Percentiles rank a stretch among this genome's conserved stretches.
Conservation (phyloP, 2,113 vertebrate species). For the Labrus mixtus region DNA sequence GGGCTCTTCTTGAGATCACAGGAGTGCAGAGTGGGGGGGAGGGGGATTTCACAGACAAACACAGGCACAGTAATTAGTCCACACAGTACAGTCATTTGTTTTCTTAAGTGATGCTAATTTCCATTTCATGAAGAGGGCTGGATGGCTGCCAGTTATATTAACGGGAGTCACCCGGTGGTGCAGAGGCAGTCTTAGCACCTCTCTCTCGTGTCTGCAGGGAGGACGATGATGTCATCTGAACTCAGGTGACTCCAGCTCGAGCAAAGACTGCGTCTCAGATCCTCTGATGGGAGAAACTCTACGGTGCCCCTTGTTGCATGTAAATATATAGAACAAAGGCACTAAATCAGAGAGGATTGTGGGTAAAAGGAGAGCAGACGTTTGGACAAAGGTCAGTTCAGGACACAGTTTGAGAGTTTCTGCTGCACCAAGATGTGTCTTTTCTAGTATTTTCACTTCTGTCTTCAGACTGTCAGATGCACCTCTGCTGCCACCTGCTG, state of each 20-base stretch:
- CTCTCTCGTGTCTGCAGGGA: not conserved
- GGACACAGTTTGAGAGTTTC: not conserved
- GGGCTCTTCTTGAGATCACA: not conserved
- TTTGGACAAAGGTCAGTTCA: not conserved
- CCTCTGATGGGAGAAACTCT: not conserved
- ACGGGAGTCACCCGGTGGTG: not conserved
- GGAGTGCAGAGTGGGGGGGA: not conserved
- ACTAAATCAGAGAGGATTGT: not conserved
- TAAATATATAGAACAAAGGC: not conserved
- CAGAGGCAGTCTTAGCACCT: not conserved
- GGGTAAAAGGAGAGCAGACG: not conserved
- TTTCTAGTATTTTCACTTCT: constrained; percentile 31
- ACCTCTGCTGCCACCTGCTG: constrained; percentile 56
- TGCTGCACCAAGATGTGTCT: not conserved
- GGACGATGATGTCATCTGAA: constrained; percentile 14
- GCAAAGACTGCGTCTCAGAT: not conserved
- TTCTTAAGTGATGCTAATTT: not conserved
- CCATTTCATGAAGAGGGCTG: not conserved
- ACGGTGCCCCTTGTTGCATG: not conserved
- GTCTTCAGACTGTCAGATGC: not conserved
- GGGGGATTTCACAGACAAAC: not conserved
- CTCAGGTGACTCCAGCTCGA: not conserved
- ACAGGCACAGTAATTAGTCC: not conserved
- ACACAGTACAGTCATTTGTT: not conserved
- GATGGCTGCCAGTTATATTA: not conserved